A percentile compares a stretch with the other conserved stretches of the same genome.
phyloP scores from a whole-genome alignment of 2,888 invertebrate species.

The Drosophila meridiana region DNA sequence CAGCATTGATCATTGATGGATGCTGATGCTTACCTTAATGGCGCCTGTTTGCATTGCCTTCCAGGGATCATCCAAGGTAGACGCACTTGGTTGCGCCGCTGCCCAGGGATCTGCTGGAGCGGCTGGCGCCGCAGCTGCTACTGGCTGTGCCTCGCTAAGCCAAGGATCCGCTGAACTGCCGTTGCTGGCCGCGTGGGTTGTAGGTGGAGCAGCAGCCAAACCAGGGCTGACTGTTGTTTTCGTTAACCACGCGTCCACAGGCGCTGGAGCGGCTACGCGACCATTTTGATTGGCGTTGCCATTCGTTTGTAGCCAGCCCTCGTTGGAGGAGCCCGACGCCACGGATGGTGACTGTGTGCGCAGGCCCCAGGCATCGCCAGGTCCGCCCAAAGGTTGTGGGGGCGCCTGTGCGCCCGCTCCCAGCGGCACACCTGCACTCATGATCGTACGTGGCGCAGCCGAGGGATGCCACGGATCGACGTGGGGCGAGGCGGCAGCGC shows the following conservation, averaged over 20 bases:
- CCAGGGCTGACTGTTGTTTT: conserved; percentile 64
- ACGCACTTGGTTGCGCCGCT: conserved; percentile 69
- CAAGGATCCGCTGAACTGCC: conserved; percentile 80
- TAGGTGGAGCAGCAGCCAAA: conserved; percentile 56
- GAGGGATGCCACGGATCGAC: conserved; percentile 84
- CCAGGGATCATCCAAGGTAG: conserved; percentile 87
- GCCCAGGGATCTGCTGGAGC: conserved; percentile 72
- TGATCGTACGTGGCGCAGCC: conserved; percentile 71
- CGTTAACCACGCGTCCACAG: conserved; percentile 81
- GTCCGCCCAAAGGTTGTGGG: conserved; percentile 45
- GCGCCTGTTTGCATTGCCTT: conserved; percentile 84
- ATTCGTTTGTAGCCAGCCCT: conserved; percentile 84
- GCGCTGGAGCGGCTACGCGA: conserved; percentile 57
- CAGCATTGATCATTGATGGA: fast-evolving
- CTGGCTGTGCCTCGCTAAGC: conserved; percentile 67
- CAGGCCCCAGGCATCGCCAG: conserved; percentile 80
- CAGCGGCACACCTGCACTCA: conserved; percentile 74
- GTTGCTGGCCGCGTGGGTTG: conserved; percentile 57
- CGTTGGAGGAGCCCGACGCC: conserved; percentile 84
- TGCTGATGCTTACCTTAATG: conserved; percentile 69
- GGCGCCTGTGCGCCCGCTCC: conserved; percentile 44
- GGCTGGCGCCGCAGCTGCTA: conserved; percentile 53
- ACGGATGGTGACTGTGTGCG: conserved; percentile 85
- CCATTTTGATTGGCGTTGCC: conserved; percentile 73
- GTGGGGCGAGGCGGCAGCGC: conserved; percentile 81